Evolutionary conservation across 2,888 invertebrate genomes (phyloP), one percentile per base, ranked within the genome.

Genomic region (Petrophora chlorosata): DNA sequence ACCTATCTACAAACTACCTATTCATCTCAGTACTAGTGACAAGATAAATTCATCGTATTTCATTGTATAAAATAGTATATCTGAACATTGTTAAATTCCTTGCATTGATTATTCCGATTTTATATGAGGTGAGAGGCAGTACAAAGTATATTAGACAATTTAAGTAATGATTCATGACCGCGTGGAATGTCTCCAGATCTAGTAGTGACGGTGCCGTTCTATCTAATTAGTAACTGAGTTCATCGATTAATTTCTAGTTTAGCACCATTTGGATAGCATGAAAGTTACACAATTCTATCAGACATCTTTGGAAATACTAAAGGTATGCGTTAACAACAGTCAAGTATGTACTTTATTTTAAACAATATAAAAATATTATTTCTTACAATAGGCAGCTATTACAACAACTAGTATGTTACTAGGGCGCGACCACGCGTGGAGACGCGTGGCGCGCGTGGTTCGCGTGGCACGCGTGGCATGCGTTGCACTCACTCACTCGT

Each of bases 291-390:
- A 59, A 57, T 42, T 68, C 65, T 70, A 70, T 67, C 63, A 72
- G 68, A 75, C 67, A 63, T 73, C 65, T 74, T 77, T 78, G 76
- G 77, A 79, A 80, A 79, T 84, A 83, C 76, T 82, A 85, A 83
- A 79, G 73, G 71, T 81, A 76, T 74, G 69, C 64, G 67, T 76
- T 73, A 72, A 79, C 77, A 85, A 88, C 85, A 81, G 77, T 82
- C 74, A 65, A 59, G 66, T 67, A 79, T 82, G 85, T 84, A 85
- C 76, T 87, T 85, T 81, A 85, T 84, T 87, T 83, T 78, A 81
- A 82, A 86, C 82, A 79, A 85, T 89, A 88, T 82, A 88, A 88
- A 89, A 89, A 88, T 88, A 88, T 84, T 65, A 78, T 82, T 81
- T 83, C 79, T 87, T 86, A 84, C 61, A 76, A 70, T 82, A 84